Percentiles rank a stretch among this genome's conserved stretches.
These are phyloP conservation scores for Leptobrachium leishanense DNA, from an alignment of 2,113 vertebrate genomes.

Conservation along the genomic window DNA sequence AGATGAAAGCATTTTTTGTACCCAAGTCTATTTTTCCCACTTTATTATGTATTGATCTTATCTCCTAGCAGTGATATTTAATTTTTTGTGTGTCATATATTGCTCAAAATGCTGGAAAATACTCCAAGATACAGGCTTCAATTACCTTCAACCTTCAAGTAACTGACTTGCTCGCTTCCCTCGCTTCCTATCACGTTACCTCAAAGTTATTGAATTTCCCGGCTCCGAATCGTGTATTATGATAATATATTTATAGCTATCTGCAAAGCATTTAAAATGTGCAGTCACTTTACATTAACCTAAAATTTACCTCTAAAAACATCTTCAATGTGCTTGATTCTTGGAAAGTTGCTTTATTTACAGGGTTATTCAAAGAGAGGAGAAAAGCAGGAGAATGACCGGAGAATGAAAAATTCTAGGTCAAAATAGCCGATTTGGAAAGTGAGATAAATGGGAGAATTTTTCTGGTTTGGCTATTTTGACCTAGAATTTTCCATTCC, in stretches of 20 bases:
- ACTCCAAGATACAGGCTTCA: slow-evolving; percentile 35
- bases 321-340: neutral
- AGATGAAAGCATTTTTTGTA: no score
- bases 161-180: slow-evolving; percentile 23
- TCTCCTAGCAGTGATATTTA: neutral
- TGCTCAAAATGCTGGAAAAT: slow-evolving; percentile 22
- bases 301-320: slow-evolving; percentile 4
- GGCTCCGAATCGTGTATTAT: neutral
- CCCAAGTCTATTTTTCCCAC: neutral
- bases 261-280: neutral
- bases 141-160: slow-evolving; percentile 36
- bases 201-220: slow-evolving; percentile 38
- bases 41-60: slow-evolving; percentile 8
- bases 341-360: no score
- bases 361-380: no score
- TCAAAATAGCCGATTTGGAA: no score
- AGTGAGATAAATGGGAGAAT: no score
- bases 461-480: no score
- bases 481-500: no score
- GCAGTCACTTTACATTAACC: slow-evolving; percentile 8
- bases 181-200: slow-evolving; percentile 32
- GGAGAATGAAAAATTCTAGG: no score
- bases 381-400: no score
- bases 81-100: slow-evolving; percentile 12
- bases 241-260: slow-evolving; percentile 35